Evolutionary conservation across 1,140 invertebrate genomes (phyloP), one percentile per base, ranked within the genome.

Genomic region (Agrypnia vestita): DNA sequence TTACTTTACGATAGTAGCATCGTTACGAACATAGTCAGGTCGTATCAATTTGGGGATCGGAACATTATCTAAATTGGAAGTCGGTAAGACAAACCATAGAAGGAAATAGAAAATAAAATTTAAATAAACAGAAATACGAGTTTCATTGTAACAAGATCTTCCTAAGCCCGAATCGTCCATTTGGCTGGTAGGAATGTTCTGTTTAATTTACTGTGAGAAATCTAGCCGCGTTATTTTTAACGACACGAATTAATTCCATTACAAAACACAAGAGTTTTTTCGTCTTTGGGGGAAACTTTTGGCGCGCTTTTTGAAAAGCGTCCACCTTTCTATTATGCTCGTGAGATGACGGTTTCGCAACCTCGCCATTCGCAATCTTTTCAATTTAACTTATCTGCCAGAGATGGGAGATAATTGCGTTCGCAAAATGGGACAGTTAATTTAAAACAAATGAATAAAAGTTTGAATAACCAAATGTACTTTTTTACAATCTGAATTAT

Each of bases 401-500:
- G 51, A 73, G 69, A 73, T 73, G 47, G 69, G 10, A 55, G 69
- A 73, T 73, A 73, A 73, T 73, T 73, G 19, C 51, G 69, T 73
- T 73, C 11, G 47, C 69, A 73, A 73, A 73, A 73, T 35, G 69
- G 13, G 69, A 49, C 69, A 73, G 47, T 73, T 73, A 55, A 73
- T 73, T 73, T 55, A 55, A 55, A 55, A 25, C 17, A 49, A 55
- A 73, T 49, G 69, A 73, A 55, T 25, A 35, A 55, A 73, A 73
- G 47, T 73, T n/a, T 73, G 69, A 73, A 73, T 73, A 53, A 69
- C 44, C 44, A 69, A 73, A 49, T 73, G 51, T 73, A 73, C 51
- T 73, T 73, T 69, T 73, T 73, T 73, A 73, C 51, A 53, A 55
- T 55, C 69, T 35, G 69, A 73, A 73, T 73, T 73, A 73, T 53